These are phyloP conservation scores for Sinonovacula constricta DNA, from an alignment of 1,140 invertebrate genomes.

Conservation along the genomic window DNA sequence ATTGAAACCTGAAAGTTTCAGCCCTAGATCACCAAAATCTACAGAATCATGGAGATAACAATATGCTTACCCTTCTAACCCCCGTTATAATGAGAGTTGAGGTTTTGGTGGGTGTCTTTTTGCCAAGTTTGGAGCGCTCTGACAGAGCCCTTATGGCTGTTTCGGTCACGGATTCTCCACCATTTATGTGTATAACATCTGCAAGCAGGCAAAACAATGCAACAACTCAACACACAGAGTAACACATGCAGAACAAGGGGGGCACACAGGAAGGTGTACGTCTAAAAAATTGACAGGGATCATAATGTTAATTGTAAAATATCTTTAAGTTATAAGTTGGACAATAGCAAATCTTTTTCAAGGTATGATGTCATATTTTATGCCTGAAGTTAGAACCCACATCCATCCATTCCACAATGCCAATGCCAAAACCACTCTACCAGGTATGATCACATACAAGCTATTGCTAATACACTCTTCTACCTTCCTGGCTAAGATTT, in stretches of 20 bases:
- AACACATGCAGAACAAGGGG: constrained; percentile 10
- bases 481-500: too few relatives aligned
- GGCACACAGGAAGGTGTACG: too few relatives aligned
- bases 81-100: constrained; percentile 75
- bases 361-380: too few relatives aligned
- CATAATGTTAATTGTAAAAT: too few relatives aligned
- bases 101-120: constrained; percentile 65
- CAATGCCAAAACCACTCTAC: too few relatives aligned
- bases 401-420: too few relatives aligned
- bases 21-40: neutral
- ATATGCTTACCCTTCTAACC: constrained; percentile 72
- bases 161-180: constrained; percentile 70
- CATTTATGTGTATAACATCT: constrained; percentile 72
- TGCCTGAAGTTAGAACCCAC: too few relatives aligned
- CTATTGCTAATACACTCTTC: too few relatives aligned
- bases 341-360: too few relatives aligned
- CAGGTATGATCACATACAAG: too few relatives aligned
- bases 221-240: constrained; percentile 29
- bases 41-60: neutral
- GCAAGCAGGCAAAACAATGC: constrained; percentile 60
- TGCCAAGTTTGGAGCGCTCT: constrained; percentile 55
- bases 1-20: neutral
- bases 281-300: too few relatives aligned
- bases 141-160: constrained; percentile 71
- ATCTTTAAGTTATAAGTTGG: too few relatives aligned